phyloP scores from a whole-genome alignment of 1,140 invertebrate genomes.

The Stegodyphus dumicola region DNA sequence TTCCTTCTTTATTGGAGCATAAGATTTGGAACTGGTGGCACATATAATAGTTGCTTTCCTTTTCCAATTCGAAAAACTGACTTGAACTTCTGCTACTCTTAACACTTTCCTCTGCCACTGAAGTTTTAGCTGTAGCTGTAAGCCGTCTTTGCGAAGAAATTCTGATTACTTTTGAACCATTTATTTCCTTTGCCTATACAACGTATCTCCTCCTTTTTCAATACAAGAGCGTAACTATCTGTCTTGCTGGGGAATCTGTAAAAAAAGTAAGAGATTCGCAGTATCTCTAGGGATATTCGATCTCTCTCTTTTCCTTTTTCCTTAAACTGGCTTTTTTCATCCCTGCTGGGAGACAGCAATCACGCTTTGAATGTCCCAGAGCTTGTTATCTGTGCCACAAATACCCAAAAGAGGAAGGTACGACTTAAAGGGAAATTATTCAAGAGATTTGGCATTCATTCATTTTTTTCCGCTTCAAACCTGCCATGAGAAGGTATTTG shows the following conservation, averaged over 20 bases:
- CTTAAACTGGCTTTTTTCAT: slow-evolving; percentile 17
- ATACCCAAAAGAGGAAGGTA: slow-evolving; percentile 51
- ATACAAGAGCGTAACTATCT: slow-evolving; percentile 15
- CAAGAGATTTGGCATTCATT: slow-evolving; percentile 49
- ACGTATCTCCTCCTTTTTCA: not conserved
- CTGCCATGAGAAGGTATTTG: too few species aligned
- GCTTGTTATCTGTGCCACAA: slow-evolving; percentile 53
- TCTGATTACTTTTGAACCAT: slow-evolving; percentile 13
- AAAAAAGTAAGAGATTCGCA: not conserved
- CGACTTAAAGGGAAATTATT: slow-evolving; percentile 52
- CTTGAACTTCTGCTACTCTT: too few species aligned
- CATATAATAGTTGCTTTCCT: too few species aligned
- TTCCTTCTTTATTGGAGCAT: too few species aligned
- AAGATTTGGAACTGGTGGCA: too few species aligned
- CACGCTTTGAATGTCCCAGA: slow-evolving; percentile 26
- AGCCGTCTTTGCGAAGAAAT: not conserved
- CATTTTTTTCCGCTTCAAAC: not conserved
- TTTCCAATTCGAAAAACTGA: too few species aligned
- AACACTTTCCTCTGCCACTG: too few species aligned
- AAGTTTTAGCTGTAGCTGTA: too few species aligned
- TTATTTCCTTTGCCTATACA: slow-evolving; percentile 7
- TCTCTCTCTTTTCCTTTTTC: slow-evolving; percentile 14
- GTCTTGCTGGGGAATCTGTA: not conserved
- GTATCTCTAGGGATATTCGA: slow-evolving; percentile 14
- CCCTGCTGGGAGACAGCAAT: not conserved